Percentiles rank a stretch among this genome's conserved stretches.
phyloP scores from a whole-genome alignment of 2,888 invertebrate genomes.

The Caenorhabditis sp. region DNA sequence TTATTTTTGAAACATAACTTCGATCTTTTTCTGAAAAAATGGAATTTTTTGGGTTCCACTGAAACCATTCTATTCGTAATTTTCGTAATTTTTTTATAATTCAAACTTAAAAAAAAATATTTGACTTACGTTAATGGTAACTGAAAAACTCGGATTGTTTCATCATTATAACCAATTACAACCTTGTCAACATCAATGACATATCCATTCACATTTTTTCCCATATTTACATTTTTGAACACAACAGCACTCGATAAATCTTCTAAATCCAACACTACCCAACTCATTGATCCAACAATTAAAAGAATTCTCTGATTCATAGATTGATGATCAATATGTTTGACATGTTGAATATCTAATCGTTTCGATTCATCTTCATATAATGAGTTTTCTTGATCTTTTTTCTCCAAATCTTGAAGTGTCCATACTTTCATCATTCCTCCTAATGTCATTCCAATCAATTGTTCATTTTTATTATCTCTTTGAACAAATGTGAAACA shows the following conservation, averaged over 20 bases:
- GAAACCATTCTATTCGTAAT: too few relatives aligned
- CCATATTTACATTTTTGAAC: conserved; percentile 40
- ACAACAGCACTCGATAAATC: conserved; percentile 78
- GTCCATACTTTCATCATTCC: conserved; percentile 71
- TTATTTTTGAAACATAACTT: too few relatives aligned
- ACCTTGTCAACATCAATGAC: conserved; percentile 73
- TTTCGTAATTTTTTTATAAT: too few relatives aligned
- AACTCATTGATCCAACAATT: conserved; percentile 93
- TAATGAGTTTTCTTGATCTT: conserved; percentile 71
- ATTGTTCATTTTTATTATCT: conserved; percentile 50
- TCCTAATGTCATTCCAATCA: conserved; percentile 67
- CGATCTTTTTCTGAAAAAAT: too few relatives aligned
- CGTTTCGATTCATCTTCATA: conserved; percentile 97
- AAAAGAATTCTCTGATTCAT: conserved; percentile 93
- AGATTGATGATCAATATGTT: conserved; percentile 29
- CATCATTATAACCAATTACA: conserved; percentile 93
- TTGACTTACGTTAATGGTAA: conserved; percentile 90
- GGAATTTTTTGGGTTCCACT: too few relatives aligned
- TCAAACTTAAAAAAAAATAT: too few relatives aligned
- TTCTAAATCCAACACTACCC: conserved; percentile 89
- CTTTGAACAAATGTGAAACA: conserved; percentile 83
- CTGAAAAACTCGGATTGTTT: conserved; percentile 92
- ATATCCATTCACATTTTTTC: conserved; percentile 64
- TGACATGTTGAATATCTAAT: conserved; percentile 84
- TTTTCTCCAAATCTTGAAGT: conserved; percentile 62